A percentile compares a stretch with the other conserved stretches of the same genome.
Conservation (phyloP, 2,888 invertebrate species). For the Copidosoma aretas region DNA sequence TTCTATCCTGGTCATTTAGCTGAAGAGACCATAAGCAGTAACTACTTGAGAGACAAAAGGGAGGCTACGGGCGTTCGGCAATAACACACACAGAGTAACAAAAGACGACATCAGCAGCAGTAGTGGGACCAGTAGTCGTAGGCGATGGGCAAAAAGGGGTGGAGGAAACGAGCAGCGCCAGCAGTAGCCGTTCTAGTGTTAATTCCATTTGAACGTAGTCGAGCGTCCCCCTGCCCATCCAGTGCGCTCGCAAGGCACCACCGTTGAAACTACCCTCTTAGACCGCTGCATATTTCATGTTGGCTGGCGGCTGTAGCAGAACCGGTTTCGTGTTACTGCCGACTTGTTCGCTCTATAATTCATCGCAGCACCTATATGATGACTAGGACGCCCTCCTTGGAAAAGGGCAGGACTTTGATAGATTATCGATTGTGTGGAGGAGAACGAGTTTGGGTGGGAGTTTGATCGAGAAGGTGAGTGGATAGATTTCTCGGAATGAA, state of each 20-base stretch:
- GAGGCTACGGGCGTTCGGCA: too few species aligned
- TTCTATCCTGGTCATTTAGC: too few species aligned
- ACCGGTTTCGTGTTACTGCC: slow-evolving; percentile 44
- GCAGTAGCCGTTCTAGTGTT: slow-evolving; percentile 44
- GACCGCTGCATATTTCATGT: slow-evolving; percentile 60
- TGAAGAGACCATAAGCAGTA: too few species aligned
- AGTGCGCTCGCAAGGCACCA: slow-evolving; percentile 10
- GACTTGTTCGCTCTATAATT: slow-evolving; percentile 55
- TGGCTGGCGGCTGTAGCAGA: slow-evolving; percentile 16
- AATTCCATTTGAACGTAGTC: slow-evolving; percentile 56
- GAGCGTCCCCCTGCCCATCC: slow-evolving; percentile 15
- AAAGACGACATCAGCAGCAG: not conserved
- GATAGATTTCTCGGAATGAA: too few species aligned
- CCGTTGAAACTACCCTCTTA: slow-evolving; percentile 57
- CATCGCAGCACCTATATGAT: slow-evolving; percentile 24
- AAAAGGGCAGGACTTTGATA: too few species aligned
- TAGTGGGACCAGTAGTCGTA: slow-evolving; percentile 1
- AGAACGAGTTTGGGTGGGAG: too few species aligned
- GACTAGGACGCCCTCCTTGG: too few species aligned
- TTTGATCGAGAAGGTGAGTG: too few species aligned
- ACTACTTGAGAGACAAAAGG: too few species aligned
- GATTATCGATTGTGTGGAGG: too few species aligned
- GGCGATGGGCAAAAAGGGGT: slow-evolving; percentile 13
- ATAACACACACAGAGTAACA: not conserved
- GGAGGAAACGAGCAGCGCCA: not conserved